Evolutionary conservation across 2,888 invertebrate species (phyloP).

Genomic region (Zaprionus lineosus): DNA sequence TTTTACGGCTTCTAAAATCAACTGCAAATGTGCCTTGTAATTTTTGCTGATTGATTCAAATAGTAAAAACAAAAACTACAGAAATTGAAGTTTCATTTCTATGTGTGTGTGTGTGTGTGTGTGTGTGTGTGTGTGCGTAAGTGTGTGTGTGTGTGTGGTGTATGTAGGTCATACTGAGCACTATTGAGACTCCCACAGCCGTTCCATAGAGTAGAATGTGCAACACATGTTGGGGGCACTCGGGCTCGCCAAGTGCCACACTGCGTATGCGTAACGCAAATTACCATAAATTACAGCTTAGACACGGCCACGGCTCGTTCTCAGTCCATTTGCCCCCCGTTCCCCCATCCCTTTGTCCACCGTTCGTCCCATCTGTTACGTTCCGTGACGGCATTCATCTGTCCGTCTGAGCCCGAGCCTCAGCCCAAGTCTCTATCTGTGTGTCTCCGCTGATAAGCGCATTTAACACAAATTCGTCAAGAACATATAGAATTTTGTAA

Average conservation of each 20-base stretch:
- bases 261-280: conserved; percentile 76
- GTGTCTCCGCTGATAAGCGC: conserved; percentile 63
- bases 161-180: conserved; percentile 70
- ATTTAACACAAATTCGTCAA: conserved; percentile 55
- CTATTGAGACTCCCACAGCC: conserved; percentile 68
- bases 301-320: conserved; percentile 41
- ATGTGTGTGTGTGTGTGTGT: conserved; percentile 21
- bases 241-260: conserved; percentile 49
- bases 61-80: conserved; percentile 15
- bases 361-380: no score
- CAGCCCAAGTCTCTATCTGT: no score
- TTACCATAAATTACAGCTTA: conserved; percentile 67
- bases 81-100: not conserved
- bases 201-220: conserved; percentile 30
- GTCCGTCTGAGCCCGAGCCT: no score
- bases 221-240: conserved; percentile 40
- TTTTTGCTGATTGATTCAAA: conserved; percentile 73
- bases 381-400: no score
- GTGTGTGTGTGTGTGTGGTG: conserved; percentile 11
- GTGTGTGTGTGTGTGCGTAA: conserved; percentile 10
- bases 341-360: not conserved
- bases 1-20: conserved; percentile 64
- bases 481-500: conserved; percentile 51
- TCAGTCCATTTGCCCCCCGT: not conserved
- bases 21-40: conserved; percentile 70